A percentile compares a stretch with the other conserved stretches of the same genome.
phyloP scores from a whole-genome alignment of 1,140 invertebrate genomes.

The Bicyclus anynana region DNA sequence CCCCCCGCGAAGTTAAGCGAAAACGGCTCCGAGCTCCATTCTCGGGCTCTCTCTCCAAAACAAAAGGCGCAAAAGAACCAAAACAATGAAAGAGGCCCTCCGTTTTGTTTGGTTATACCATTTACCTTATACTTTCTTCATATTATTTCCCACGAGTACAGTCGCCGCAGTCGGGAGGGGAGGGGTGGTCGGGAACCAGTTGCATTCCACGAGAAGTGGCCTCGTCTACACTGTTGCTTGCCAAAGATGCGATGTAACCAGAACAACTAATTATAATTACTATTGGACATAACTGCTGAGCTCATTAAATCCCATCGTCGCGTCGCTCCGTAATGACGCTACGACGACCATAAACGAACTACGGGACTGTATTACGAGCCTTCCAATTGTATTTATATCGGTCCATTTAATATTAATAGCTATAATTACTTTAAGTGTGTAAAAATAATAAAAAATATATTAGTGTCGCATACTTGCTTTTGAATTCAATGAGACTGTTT shows the following conservation, averaged over 20 bases:
- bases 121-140: conserved; percentile 27
- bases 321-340: background rate
- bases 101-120: conserved; percentile 23
- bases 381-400: background rate
- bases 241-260: conserved; percentile 30
- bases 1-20: conserved; percentile 23
- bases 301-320: conserved; percentile 3
- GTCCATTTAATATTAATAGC: conserved; percentile 1
- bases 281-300: conserved; percentile 6
- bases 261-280: conserved; percentile 30
- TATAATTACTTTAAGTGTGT: background rate
- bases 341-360: background rate
- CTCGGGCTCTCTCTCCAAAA: conserved; percentile 6
- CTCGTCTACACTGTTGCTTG: conserved; percentile 29
- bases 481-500: background rate
- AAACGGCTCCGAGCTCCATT: background rate
- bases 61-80: conserved; percentile 8
- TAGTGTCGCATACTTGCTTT: background rate
- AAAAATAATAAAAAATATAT: background rate
- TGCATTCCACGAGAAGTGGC: conserved; percentile 40
- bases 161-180: conserved; percentile 23
- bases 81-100: conserved; percentile 11
- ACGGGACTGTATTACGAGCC: background rate
- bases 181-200: conserved; percentile 38
- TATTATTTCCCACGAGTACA: conserved; percentile 34